Evolutionary conservation across 1,140 invertebrate species (phyloP).

Genomic region (Cephus cinctus): DNA sequence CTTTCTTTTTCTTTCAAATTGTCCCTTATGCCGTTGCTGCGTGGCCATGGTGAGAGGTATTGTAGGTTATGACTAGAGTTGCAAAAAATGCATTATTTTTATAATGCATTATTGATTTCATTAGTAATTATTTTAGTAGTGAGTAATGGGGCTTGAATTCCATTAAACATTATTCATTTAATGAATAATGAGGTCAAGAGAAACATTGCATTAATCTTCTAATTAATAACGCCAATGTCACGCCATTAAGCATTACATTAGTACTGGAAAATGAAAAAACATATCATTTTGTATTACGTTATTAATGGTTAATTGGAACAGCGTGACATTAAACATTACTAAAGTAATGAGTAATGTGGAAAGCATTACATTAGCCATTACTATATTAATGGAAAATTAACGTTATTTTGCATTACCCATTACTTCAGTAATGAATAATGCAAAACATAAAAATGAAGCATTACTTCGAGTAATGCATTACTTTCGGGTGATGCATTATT

Average conservation of each 20-base stretch:
- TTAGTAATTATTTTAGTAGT: too few species aligned
- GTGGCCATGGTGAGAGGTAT: too few species aligned
- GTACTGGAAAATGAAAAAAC: slow-evolving; percentile 4
- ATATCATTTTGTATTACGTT: not conserved
- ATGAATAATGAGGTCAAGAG: too few species aligned
- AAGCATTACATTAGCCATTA: not conserved
- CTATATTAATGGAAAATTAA: not conserved
- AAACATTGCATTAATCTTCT: too few species aligned
- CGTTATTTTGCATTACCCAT: not conserved
- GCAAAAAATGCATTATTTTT: too few species aligned
- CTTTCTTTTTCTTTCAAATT: too few species aligned
- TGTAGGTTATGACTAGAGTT: too few species aligned
- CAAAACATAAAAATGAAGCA: not conserved
- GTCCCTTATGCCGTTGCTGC: too few species aligned
- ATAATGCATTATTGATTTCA: too few species aligned
- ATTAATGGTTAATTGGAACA: slow-evolving; percentile 1
- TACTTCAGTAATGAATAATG: not conserved
- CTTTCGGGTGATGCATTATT: not conserved
- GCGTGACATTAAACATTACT: not conserved
- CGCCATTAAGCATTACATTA: slow-evolving; percentile 6
- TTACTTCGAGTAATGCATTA: slow-evolving; percentile 1
- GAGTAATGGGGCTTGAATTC: too few species aligned
- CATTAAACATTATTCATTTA: too few species aligned
- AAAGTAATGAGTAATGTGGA: slow-evolving; percentile 2
- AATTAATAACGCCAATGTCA: not conserved